Evolutionary conservation across 2,113 vertebrate species (phyloP).

Genomic region (Phrynosoma blainvillii): DNA sequence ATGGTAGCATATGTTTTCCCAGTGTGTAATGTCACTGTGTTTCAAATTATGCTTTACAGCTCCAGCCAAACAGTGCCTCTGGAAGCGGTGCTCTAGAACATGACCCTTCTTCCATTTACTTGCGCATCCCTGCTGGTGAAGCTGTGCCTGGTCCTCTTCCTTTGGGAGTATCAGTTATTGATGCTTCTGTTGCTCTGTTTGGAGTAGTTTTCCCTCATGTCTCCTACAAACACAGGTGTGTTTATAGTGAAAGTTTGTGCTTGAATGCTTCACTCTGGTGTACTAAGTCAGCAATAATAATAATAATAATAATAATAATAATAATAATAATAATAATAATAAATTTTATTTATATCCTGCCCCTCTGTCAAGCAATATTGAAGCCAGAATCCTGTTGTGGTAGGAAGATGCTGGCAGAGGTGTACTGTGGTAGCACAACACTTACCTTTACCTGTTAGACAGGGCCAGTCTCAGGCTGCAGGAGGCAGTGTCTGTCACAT

Average conservation of each 20-base stretch:
- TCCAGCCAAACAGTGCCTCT: constrained; percentile 97
- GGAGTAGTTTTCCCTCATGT: constrained; percentile 98
- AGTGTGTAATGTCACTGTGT: neutral
- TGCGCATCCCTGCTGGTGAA: constrained; percentile 92
- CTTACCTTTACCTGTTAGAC: no score
- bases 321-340: no score
- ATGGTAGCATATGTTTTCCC: neutral
- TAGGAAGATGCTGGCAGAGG: no score
- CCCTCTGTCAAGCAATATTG: neutral
- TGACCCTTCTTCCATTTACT: constrained; percentile 96
- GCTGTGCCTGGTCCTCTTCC: constrained; percentile 96
- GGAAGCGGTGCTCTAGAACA: constrained; percentile 97
- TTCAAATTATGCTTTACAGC: constrained; percentile 71
- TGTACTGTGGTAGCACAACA: no score
- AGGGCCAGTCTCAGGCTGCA: no score
- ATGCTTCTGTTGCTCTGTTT: constrained; percentile 96
- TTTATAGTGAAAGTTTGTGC: constrained; percentile 36
- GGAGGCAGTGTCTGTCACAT: no score
- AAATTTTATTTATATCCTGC: no score
- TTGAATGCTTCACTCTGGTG: neutral
- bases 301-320: no score
- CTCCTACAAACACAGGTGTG: constrained; percentile 96
- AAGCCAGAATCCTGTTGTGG: neutral
- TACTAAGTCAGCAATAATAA: neutral
- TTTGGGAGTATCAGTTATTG: constrained; percentile 95